Evolutionary conservation across 2,888 invertebrate species (phyloP).

Genomic region (Synergus itoensis): DNA sequence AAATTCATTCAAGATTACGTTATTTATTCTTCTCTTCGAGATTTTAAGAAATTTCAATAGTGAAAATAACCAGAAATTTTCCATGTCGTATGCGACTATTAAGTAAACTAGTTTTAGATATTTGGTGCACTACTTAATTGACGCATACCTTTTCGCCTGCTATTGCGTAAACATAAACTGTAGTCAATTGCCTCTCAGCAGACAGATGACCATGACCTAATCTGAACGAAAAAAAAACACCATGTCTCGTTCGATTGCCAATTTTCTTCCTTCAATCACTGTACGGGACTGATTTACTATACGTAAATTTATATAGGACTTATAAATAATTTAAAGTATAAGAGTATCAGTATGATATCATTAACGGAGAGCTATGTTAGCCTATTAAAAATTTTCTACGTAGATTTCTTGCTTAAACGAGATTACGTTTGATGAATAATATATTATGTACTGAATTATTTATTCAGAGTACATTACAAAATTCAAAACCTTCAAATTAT

Average conservation of each 20-base stretch:
- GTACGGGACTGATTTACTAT: background rate
- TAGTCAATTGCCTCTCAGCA: slow-evolving; percentile 48
- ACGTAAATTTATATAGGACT: background rate
- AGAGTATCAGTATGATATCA: background rate
- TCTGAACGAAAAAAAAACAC: slow-evolving; percentile 50
- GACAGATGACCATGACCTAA: slow-evolving; percentile 54
- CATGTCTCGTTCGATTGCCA: slow-evolving; percentile 23
- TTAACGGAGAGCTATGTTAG: background rate
- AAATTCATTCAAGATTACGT: background rate
- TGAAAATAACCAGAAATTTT: background rate
- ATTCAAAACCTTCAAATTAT: background rate
- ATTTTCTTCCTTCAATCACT: slow-evolving; percentile 7
- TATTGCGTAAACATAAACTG: slow-evolving; percentile 51
- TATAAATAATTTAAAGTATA: slow-evolving; percentile 2
- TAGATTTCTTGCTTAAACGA: background rate
- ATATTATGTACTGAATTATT: background rate
- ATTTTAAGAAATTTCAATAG: background rate
- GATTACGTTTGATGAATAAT: slow-evolving; percentile 25
- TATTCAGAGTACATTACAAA: background rate
- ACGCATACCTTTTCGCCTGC: slow-evolving; percentile 51
- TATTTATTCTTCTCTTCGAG: background rate
- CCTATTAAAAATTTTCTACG: slow-evolving; percentile 9
- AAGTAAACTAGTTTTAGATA: slow-evolving; percentile 47
- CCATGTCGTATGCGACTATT: background rate
- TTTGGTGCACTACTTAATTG: slow-evolving; percentile 48